Base-by-base conservation (phyloP, 2,888 invertebrate species). In the Drosophila buzzatii region DNA sequence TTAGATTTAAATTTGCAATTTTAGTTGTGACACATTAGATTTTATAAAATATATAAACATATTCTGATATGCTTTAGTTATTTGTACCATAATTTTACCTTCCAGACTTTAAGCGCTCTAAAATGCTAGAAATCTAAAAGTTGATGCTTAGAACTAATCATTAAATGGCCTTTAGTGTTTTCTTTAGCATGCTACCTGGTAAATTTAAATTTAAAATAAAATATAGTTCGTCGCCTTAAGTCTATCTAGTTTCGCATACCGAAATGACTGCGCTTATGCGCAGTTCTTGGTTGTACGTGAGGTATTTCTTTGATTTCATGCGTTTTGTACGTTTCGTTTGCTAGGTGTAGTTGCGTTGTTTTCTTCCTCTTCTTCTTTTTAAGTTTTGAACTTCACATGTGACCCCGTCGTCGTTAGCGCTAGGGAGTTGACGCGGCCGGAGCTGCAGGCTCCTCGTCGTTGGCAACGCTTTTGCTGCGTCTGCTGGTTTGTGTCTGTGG, bases 231-330 rank as follows among this genome's bases (percentile, higher is more conserved):
- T 51, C 18, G 27, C 45, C 37, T 73, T 72, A 79, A 74, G 70
- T 70, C 82, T 87, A 76, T 70, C 82, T 87, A 76, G 63, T 74
- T 82, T 75, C 70, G 78, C 79, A 70, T 73, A 66, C 61, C 69
- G 77, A 71, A 65, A 53, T 67, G 70, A 79, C 82, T 79, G 61
- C 79, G 70, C 76, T 84, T 73, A 80, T 39, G 61, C 39, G 39
- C 70, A 71, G 63, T 59, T 72, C 68, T 74, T 57, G 51, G 63
- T 70, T 88, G 81, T 89, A 89, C 87, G 76, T 86, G 68, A 72
- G 67, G 67, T 67, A 67, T 79, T 84, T 85, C 89, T 85, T 85
- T 85, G 89, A 89, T 85, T 84, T 85, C 58, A 72, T 89, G 83
- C 81, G 69, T 61, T 77, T 82, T 70, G 76, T 67, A 75, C 75